Percentiles rank a stretch among this genome's conserved stretches.
phyloP scores from a whole-genome alignment of 2,797 vertebrate species.

The Crossoptilon crossoptilon region DNA sequence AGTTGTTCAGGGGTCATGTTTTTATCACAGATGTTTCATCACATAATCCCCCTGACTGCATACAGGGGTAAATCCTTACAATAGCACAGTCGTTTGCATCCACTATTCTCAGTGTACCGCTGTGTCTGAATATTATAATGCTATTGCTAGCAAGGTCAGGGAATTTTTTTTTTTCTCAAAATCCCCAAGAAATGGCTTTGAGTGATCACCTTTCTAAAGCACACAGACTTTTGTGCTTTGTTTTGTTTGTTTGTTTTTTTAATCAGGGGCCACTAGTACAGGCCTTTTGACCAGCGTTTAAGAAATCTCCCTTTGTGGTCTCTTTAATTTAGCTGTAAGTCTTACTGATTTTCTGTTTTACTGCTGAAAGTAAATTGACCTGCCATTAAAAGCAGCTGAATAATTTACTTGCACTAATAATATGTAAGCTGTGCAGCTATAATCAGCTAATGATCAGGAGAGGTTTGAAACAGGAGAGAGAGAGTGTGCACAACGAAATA shows the following conservation, averaged over 20 bases:
- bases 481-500: background rate
- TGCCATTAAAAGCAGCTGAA: slow-evolving; percentile 50
- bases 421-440: background rate
- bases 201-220: background rate
- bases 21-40: background rate
- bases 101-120: background rate
- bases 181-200: background rate
- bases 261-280: background rate
- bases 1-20: background rate
- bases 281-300: background rate
- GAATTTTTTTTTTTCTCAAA: background rate
- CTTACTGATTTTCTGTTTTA: background rate
- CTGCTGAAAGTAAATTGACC: background rate
- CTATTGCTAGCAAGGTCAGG: background rate
- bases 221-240: background rate
- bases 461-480: background rate
- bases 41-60: background rate
- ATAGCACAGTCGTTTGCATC: background rate
- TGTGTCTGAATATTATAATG: background rate
- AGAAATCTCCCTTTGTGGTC: background rate
- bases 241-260: background rate
- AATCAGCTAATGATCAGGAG: background rate
- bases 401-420: slow-evolving; percentile 4
- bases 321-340: background rate
- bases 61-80: background rate